Evolutionary conservation across 30 jellyfish, hydroid and myxozoan genomes (phyloP), one percentile per base, ranked within the genome.

Genomic region (Aurelia sp.): DNA sequence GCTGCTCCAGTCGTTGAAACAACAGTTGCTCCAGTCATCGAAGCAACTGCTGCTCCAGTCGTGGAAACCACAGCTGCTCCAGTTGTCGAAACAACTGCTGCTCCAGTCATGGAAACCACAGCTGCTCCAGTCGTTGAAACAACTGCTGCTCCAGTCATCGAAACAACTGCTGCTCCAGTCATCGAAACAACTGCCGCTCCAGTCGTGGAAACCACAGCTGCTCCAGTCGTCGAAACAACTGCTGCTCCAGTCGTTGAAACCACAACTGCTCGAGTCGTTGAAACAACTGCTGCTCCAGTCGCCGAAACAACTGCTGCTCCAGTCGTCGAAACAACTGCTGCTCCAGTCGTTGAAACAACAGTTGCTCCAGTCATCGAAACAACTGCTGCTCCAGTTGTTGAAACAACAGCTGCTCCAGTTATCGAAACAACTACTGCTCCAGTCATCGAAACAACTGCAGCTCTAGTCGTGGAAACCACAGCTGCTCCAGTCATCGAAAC

Each of bases 11-110:
- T 64, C 16, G 74, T 16, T 4, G 74, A 64, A 64, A 71, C 63
- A 4, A 13, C 63, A 17, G 82, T 47, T 20, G 82, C 23, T 50
- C 66, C 66, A 50, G 66, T 50, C 20, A 58, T 64, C 16, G 75
- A 58, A 50, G 57, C 86, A n/a, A 75, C 86, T 0, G 74, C 86
- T 50, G 86, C 86, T 20, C 89, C 89, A 6, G 33, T 21, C 4
- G 59, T 70, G 0, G 48, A 41, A 57, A 70, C 74, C 4, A 52
- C 82, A 1, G 89, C 83, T 58, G 74, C 71, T 59, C 48, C 85
- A 74, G 85, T 50, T 11, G 71, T 59, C 0, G 52, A 52, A 74
- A 9, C 61, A 10, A 74, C 68, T 0, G 68, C 85, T 74, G 76
- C 76, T 15, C 73, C 57, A 23, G 31, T 37, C 10, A 18, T 7